Conservation (phyloP, 2,113 vertebrate genomes). For the Rhynchomys soricoides region DNA sequence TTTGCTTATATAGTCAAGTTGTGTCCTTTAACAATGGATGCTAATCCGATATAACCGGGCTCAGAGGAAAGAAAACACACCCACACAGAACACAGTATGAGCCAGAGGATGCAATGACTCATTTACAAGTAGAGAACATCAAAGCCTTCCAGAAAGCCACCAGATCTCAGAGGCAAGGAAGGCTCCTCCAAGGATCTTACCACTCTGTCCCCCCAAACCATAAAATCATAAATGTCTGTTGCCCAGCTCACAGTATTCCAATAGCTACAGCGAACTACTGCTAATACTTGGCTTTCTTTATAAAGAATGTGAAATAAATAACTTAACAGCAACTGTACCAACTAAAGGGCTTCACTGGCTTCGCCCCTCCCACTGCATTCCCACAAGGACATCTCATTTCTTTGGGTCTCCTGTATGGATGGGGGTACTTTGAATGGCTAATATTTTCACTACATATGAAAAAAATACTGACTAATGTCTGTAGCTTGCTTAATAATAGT, state of each 20-base stretch:
- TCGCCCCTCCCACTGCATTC: background rate
- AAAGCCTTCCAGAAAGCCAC: background rate
- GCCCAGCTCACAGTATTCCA: background rate
- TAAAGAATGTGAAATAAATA: background rate
- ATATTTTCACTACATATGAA: background rate
- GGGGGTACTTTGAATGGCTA: background rate
- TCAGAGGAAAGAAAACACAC: background rate
- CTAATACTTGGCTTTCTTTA: background rate
- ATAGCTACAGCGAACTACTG: background rate
- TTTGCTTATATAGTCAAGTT: background rate
- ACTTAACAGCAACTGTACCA: background rate
- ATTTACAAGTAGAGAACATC: background rate
- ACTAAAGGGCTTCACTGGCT: background rate
- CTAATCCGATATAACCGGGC: background rate
- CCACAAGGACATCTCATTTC: background rate
- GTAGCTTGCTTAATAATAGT: background rate
- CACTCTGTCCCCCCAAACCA: background rate
- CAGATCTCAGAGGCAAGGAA: background rate
- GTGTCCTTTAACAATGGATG: background rate
- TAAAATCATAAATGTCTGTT: background rate
- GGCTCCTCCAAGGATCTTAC: too few species aligned
- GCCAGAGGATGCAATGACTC: background rate
- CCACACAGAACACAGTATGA: background rate
- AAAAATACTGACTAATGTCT: background rate
- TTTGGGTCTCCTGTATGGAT: background rate